Conservation (phyloP, 1,140 invertebrate species). For the Lucilia sericata region DNA sequence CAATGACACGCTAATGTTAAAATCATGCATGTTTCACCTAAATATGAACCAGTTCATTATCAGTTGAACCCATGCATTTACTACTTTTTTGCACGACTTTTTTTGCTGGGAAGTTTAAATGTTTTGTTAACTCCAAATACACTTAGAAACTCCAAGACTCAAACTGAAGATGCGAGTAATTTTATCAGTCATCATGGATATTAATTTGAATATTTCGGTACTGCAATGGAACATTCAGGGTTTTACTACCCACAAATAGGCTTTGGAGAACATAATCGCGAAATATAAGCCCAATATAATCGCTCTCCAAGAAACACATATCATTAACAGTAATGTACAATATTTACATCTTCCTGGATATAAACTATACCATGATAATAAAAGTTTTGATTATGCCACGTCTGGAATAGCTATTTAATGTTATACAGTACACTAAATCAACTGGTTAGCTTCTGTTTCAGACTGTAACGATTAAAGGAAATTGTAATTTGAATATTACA, state of each 20-base stretch:
- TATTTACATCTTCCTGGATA: not conserved
- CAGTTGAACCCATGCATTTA: too few relatives aligned
- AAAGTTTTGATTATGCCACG: not conserved
- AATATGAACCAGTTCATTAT: too few relatives aligned
- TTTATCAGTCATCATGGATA: too few relatives aligned
- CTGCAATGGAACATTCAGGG: not conserved
- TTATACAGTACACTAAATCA: not conserved
- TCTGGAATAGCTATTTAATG: not conserved
- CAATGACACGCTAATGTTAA: too few relatives aligned
- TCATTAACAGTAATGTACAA: not conserved
- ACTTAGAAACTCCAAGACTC: too few relatives aligned
- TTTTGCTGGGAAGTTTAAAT: too few relatives aligned
- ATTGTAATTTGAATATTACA: not conserved
- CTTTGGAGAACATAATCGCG: not conserved
- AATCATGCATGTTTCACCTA: too few relatives aligned
- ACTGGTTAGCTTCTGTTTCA: not conserved
- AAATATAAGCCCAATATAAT: not conserved
- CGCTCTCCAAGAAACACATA: not conserved
- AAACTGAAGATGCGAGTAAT: too few relatives aligned
- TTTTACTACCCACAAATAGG: not conserved
- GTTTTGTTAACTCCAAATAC: too few relatives aligned
- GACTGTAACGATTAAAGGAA: not conserved
- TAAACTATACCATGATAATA: not conserved
- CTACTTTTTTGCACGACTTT: too few relatives aligned
- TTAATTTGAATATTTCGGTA: too few relatives aligned